Evolutionary conservation across 2,797 vertebrate species (phyloP), one percentile per base, ranked within the genome.

Genomic region (Nasua narica): DNA sequence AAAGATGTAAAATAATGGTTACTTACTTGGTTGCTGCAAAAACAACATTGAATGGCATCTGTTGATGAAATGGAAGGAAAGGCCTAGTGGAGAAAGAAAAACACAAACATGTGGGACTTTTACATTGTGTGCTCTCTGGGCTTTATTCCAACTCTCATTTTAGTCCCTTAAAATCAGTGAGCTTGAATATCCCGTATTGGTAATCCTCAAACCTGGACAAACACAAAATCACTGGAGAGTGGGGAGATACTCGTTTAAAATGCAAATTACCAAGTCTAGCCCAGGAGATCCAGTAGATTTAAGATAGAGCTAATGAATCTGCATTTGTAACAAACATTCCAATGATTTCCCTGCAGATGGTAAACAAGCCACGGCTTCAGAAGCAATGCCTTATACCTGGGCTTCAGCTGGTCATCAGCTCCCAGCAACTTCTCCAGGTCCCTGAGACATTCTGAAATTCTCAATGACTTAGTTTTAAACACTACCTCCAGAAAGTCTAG

Each of bases 11-110:
- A 96, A 40, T 32, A 82, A 90, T 50, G 54, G 43, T 48, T 97
- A 99, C 99, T 99, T 99, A 99, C 99, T 96, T 97, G 76, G 97
- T 82, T 76, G 98, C 37, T 37, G 98, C 82, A 76, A 98, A 99
- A 89, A 98, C 81, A 91, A 98, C 96, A 95, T 85, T 93, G 19
- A 98, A 70, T 18, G 99, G 98, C 54, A 98, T 67, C 19, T 98
- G 98, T 48, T 99, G 98, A 65, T 94, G 87, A 94, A 98, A 99
- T 11, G 99, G 98, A 81, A 99, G 96, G 70, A 99, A 97, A 82
- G 99, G 99, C 79, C 99, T 99, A 95, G 67, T 54, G 56, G 56
- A 58, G 90, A 97, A 97, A 96, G 91, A 78, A 91, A 77, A 98
- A 94, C 21, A 93, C 18, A 97, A 70, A 90, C 18, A 37, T 62